A percentile compares a stretch with the other conserved stretches of the same genome.
These are phyloP conservation scores for Drosophila sordidula DNA, from an alignment of 2,888 invertebrate genomes.

Conservation along the genomic window DNA sequence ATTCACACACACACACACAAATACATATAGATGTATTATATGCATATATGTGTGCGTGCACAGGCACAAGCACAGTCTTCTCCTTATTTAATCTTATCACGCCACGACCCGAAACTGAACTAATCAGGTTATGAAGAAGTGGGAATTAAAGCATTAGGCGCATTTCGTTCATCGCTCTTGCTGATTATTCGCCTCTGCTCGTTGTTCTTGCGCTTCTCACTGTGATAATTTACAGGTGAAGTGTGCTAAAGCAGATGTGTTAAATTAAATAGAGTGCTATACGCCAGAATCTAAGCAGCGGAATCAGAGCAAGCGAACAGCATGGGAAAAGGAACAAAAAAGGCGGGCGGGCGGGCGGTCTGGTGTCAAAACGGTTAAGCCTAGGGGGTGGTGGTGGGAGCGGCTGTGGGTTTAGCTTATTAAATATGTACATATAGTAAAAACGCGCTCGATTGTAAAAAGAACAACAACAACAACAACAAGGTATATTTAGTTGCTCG, in stretches of 20 bases:
- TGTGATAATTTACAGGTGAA: slow-evolving; percentile 36
- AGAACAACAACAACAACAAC: slow-evolving; percentile 21
- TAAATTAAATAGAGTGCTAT: slow-evolving; percentile 53
- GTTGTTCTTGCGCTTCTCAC: background rate
- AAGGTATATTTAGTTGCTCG: slow-evolving; percentile 17
- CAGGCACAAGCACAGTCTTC: slow-evolving; percentile 2
- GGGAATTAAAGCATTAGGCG: slow-evolving; percentile 7
- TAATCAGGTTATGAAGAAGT: slow-evolving; percentile 32
- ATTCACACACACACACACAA: background rate
- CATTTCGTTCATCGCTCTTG: slow-evolving; percentile 5
- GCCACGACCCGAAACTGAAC: slow-evolving; percentile 36
- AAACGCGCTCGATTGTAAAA: slow-evolving; percentile 51
- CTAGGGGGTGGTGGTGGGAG: background rate
- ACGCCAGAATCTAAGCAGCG: background rate
- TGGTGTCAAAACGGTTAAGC: slow-evolving; percentile 5
- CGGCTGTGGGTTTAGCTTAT: slow-evolving; percentile 35
- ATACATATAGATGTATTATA: background rate
- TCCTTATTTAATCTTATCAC: slow-evolving; percentile 44
- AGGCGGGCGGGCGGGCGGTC: background rate
- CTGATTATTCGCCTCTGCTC: background rate
- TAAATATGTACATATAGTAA: slow-evolving; percentile 55
- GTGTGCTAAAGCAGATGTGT: slow-evolving; percentile 43
- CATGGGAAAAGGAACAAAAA: slow-evolving; percentile 4
- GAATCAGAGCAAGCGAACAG: slow-evolving; percentile 1
- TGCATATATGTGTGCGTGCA: background rate